Evolutionary conservation across 2,888 invertebrate genomes (phyloP), one percentile per base, ranked within the genome.

Genomic region (Aethes cnicana): DNA sequence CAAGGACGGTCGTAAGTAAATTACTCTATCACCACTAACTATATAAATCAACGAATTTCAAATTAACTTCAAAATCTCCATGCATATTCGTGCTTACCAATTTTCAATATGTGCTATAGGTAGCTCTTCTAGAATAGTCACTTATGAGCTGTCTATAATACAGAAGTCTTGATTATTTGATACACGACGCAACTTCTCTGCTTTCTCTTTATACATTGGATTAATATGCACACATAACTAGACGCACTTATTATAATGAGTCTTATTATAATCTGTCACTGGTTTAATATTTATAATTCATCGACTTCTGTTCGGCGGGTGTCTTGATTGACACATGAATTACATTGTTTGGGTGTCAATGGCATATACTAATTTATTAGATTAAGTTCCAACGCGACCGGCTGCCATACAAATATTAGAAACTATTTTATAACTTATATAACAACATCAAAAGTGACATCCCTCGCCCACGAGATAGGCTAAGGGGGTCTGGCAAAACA

Each of bases 291-390:
- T n/a, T n/a, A n/a, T 74, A 72, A 75, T 74, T 77, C 70, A 73
- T 69, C 62, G 68, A 61, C 58, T 52, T 63, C 68, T 57, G 71
- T 49, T 50, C 63, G 61, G 61, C 66, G 72, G 72, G 74, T 72
- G 66, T 72, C 74, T 61, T 69, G 72, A 77, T 58, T 74, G 79
- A 75, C 77, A 77, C 70, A 70, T 75, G 77, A 77, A 75, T 74
- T 48, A 55, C 55, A 57, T 54, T 57, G 59, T 57, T 43, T 39
- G 39, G 32, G 54, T 62, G 62, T 64, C 56, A 59, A 47, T 59
- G 53, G 50, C 55, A 55, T 54, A 28, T 12, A 37, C 30, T 35
- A 41, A 36, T 43, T 44, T 41, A 50, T 28, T 28, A 26, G 21
- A 44, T 46, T 46, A 37, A 11, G 18, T n/a, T n/a, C 14, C 28